Conservation (phyloP, 2,113 vertebrate genomes). For the Ciconia stormi region DNA sequence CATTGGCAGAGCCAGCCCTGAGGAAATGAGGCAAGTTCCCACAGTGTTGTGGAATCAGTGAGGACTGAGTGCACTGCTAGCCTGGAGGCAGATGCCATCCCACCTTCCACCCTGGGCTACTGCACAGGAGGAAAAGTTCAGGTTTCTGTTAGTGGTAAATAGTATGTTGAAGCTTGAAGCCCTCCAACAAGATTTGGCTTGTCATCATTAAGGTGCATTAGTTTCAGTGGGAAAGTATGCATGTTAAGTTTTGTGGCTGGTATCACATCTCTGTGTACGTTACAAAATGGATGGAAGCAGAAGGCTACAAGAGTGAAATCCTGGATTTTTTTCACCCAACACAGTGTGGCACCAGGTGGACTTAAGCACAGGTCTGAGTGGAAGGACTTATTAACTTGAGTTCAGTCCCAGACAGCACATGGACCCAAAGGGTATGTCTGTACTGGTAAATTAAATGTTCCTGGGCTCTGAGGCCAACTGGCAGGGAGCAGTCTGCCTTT, state of each 20-base stretch:
- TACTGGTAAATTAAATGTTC: constrained; percentile 4
- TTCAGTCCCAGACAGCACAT: not conserved
- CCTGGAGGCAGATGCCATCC: accelerated
- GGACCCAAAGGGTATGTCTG: not conserved
- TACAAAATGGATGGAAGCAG: not conserved
- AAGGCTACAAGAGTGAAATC: not conserved
- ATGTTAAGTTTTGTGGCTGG: not conserved
- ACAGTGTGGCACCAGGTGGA: not conserved
- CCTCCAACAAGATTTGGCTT: not conserved
- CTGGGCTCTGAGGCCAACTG: not conserved
- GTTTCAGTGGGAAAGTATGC: not conserved
- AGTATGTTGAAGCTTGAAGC: not conserved
- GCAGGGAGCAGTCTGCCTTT: not conserved
- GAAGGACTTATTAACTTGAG: not conserved
- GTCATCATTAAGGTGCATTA: not conserved
- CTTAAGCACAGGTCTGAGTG: not conserved
- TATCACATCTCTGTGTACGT: not conserved
- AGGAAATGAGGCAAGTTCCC: not conserved
- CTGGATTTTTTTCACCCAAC: not conserved
- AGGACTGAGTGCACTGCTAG: not conserved
- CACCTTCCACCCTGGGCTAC: not conserved
- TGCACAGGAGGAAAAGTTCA: not conserved
- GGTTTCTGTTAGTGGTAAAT: not conserved
- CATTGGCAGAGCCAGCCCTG: not conserved
- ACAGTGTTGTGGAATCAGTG: accelerated